Evolutionary conservation across 2,888 invertebrate genomes (phyloP).

Genomic region (Kryphioiulus occultus): DNA sequence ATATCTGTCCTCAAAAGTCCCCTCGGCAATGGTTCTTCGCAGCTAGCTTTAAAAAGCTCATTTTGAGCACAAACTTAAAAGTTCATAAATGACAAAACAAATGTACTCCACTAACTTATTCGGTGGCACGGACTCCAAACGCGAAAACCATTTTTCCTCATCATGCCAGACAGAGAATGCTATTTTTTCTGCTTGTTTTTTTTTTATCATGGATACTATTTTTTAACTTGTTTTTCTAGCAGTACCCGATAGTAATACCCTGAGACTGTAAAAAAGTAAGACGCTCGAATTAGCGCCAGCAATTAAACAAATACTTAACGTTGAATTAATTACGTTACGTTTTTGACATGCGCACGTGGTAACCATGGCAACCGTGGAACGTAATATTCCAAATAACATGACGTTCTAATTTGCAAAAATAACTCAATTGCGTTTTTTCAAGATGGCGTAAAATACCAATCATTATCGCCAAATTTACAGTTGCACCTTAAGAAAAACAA

Average conservation of each 20-base stretch:
- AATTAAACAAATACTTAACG: background rate
- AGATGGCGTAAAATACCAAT: no score
- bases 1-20: background rate
- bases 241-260: background rate
- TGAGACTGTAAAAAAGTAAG: background rate
- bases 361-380: no score
- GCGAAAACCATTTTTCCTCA: background rate
- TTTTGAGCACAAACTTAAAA: background rate
- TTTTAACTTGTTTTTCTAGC: background rate
- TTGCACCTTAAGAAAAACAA: no score
- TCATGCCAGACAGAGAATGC: background rate
- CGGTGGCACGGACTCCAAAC: constrained; percentile 1
- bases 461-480: no score
- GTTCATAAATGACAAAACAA: constrained; percentile 2
- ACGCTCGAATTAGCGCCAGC: background rate
- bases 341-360: no score
- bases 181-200: background rate
- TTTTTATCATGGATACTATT: background rate
- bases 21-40: background rate
- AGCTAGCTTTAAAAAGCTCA: background rate
- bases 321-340: background rate
- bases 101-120: background rate
- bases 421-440: no score
- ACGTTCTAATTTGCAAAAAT: no score
- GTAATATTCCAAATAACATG: no score